Evolutionary conservation across 92 coral and sea anemone genomes (phyloP).

Genomic region (Chrysogorgia sp.): DNA sequence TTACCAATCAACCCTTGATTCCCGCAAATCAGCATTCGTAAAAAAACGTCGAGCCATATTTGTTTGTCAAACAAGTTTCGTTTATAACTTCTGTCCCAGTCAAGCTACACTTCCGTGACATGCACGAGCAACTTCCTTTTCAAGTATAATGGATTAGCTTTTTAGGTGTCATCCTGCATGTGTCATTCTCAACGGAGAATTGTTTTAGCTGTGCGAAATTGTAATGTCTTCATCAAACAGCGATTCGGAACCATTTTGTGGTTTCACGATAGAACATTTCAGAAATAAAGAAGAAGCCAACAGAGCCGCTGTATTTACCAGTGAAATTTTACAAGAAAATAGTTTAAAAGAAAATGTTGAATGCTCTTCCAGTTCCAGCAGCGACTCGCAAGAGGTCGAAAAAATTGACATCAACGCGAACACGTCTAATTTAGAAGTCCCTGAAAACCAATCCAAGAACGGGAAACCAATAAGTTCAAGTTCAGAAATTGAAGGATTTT

Average conservation of each 20-base stretch:
- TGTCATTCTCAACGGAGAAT: neutral
- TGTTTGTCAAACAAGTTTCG: no score
- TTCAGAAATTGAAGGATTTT: slow-evolving; percentile 7
- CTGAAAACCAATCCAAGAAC: neutral
- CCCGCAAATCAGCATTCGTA: slow-evolving; percentile 11
- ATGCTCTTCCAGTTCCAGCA: no score
- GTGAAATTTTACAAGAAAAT: no score
- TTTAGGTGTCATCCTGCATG: neutral
- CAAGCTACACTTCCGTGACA: no score
- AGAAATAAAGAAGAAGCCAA: neutral
- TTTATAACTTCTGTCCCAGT: no score
- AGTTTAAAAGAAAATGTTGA: no score
- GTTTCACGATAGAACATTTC: neutral
- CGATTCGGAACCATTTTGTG: neutral
- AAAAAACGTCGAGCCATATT: neutral
- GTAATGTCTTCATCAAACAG: neutral
- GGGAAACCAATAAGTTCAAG: neutral
- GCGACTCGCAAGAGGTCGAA: no score
- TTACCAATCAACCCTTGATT: neutral
- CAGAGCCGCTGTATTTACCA: no score
- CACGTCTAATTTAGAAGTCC: no score
- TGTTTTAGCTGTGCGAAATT: neutral
- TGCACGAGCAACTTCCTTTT: no score
- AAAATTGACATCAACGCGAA: neutral
- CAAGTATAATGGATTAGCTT: neutral